Evolutionary conservation across 2,797 vertebrate species (phyloP).

Genomic region (Dromococcyx pavoninus): DNA sequence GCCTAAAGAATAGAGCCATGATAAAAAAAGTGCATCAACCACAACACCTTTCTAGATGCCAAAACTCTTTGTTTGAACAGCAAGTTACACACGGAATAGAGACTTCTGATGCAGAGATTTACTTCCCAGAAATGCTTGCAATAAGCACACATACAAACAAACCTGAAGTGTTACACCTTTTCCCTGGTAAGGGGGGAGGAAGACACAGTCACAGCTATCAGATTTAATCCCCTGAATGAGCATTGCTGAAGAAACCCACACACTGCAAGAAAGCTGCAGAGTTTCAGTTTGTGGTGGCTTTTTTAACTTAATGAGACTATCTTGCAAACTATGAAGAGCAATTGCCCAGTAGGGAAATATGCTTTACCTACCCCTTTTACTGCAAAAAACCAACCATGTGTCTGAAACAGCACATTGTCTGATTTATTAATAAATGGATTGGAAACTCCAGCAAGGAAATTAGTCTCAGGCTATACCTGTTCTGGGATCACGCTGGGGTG

Average conservation of each 20-base stretch:
- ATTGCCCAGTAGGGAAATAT: background rate
- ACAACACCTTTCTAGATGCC: background rate
- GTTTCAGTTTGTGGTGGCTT: background rate
- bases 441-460: background rate
- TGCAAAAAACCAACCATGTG: background rate
- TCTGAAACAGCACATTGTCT: background rate
- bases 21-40: background rate
- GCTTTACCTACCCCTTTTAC: background rate
- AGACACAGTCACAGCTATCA: background rate
- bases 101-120: background rate
- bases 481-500: background rate
- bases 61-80: background rate
- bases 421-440: background rate
- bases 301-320: background rate
- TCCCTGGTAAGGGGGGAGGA: background rate
- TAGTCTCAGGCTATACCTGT: background rate
- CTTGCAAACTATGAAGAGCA: background rate
- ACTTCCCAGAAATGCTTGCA: background rate
- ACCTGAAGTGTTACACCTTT: background rate
- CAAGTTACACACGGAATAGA: fast-evolving
- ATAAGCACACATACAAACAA: fast-evolving
- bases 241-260: background rate
- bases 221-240: background rate
- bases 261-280: background rate
- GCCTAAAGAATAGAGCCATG: background rate